Conservation (phyloP, 2,113 vertebrate genomes). For the Caretta caretta region DNA sequence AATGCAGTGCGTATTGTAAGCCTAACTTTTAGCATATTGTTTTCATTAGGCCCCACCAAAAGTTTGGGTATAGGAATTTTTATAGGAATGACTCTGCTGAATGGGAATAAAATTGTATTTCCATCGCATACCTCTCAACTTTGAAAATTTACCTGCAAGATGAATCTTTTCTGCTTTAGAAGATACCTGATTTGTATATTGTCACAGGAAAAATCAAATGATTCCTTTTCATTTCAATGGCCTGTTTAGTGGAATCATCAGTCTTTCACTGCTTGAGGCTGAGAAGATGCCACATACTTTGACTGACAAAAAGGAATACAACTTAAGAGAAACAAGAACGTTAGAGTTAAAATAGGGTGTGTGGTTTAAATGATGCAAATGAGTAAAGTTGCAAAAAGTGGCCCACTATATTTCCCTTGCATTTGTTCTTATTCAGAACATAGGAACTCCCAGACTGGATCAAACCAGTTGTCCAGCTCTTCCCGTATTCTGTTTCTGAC, state of each 20-base stretch:
- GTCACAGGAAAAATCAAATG: background rate
- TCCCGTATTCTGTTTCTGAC: background rate
- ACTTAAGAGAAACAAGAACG: background rate
- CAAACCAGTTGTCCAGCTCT: background rate
- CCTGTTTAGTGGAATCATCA: background rate
- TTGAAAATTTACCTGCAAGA: background rate
- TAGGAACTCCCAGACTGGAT: background rate
- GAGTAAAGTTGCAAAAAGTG: background rate
- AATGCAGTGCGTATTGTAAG: background rate
- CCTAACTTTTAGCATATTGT: background rate
- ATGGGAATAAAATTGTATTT: background rate
- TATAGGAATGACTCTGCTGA: background rate
- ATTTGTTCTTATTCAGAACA: background rate
- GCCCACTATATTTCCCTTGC: background rate
- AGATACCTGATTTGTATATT: background rate
- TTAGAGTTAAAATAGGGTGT: background rate
- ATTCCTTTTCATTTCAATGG: constrained; percentile 8
- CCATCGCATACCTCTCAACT: background rate
- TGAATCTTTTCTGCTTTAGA: background rate
- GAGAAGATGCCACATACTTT: background rate
- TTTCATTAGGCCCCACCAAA: background rate
- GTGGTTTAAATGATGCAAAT: background rate
- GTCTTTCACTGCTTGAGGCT: constrained; percentile 5
- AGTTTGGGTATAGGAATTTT: background rate
- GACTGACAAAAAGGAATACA: background rate